phyloP scores from a whole-genome alignment of 2,113 vertebrate genomes.

The Barnardius zonarius region DNA sequence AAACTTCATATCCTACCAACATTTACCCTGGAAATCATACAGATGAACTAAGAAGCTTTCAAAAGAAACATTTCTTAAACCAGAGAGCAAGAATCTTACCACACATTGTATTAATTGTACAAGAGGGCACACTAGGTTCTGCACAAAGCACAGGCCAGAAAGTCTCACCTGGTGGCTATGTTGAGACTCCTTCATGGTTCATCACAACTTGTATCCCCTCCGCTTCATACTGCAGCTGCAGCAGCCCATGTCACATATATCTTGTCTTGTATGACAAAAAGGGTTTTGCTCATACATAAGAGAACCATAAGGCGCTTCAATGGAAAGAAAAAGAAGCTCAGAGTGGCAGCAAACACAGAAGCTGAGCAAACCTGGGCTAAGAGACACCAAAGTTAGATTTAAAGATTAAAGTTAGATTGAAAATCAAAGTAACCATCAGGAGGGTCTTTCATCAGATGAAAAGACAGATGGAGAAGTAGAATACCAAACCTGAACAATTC shows the following conservation, averaged over 20 bases:
- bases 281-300: not conserved
- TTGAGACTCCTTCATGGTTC: not conserved
- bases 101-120: not conserved
- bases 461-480: not conserved
- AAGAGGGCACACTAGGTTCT: fast-evolving
- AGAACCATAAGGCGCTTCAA: not conserved
- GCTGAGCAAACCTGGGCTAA: not conserved
- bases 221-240: not conserved
- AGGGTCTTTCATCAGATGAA: not conserved
- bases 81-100: not conserved
- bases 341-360: not conserved
- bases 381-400: not conserved
- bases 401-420: not conserved
- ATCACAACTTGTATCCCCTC: not conserved
- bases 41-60: not conserved
- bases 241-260: not conserved
- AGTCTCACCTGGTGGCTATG: fast-evolving
- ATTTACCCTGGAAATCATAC: not conserved
- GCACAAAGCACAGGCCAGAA: not conserved
- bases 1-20: not conserved
- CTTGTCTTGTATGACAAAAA: not conserved
- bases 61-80: not conserved
- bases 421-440: not conserved
- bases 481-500: not conserved
- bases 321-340: not conserved